Conservation (phyloP, 2,888 invertebrate genomes). For the Timema cristinae region DNA sequence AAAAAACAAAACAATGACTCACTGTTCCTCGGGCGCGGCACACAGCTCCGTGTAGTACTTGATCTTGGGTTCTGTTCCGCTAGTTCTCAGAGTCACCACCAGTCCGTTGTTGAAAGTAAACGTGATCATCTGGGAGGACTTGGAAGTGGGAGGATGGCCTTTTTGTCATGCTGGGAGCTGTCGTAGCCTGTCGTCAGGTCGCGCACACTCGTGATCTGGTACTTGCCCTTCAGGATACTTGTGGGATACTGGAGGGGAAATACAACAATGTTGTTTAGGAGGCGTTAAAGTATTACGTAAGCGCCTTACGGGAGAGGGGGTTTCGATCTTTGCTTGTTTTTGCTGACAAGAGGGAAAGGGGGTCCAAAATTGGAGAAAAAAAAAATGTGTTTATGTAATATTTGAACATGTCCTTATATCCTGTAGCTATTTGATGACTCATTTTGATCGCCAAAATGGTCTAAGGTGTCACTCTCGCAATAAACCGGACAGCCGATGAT, state of each 20-base stretch:
- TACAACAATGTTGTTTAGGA: conserved; percentile 26
- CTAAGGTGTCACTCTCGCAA: too few species aligned
- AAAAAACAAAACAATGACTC: conserved; percentile 40
- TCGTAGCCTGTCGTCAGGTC: conserved; percentile 90
- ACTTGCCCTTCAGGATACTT: conserved; percentile 59
- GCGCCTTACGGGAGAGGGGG: too few species aligned
- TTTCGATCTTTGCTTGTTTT: too few species aligned
- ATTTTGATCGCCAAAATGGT: too few species aligned
- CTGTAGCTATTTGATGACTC: too few species aligned
- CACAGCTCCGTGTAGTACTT: conserved; percentile 96
- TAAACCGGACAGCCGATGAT: too few species aligned
- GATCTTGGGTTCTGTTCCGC: conserved; percentile 98
- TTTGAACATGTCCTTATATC: too few species aligned
- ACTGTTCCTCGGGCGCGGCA: conserved; percentile 61
- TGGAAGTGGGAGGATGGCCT: conserved; percentile 63
- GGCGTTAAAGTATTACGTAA: too few species aligned
- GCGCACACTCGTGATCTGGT: conserved; percentile 63
- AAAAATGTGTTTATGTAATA: too few species aligned
- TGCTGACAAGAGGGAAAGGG: too few species aligned
- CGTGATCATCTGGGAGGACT: conserved; percentile 86
- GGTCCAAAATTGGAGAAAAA: too few species aligned
- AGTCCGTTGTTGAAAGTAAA: conserved; percentile 85
- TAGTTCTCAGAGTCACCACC: conserved; percentile 84
- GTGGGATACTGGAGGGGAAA: conserved; percentile 64
- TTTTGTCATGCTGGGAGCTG: conserved; percentile 62